phyloP scores from a whole-genome alignment of 2,888 invertebrate genomes.

The Chalcosyrphus nemorum region DNA sequence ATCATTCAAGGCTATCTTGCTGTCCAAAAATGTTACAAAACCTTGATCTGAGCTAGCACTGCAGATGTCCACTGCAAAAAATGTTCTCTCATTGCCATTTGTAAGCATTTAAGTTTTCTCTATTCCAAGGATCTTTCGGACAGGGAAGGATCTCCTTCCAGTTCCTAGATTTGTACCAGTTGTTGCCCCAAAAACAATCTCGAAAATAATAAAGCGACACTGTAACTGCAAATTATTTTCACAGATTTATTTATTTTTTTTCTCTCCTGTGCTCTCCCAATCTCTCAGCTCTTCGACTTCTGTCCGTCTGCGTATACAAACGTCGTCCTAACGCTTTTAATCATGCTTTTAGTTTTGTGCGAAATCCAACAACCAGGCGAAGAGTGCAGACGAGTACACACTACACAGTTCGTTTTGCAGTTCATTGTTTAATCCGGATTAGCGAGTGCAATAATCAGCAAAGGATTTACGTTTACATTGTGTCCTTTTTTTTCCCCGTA shows the following conservation, averaged over 20 bases:
- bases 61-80: too few species aligned
- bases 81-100: not conserved
- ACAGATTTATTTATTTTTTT: not conserved
- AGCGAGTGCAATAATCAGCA: conserved; percentile 71
- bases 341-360: conserved; percentile 51
- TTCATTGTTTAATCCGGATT: conserved; percentile 66
- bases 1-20: too few species aligned
- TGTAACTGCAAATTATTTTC: conserved; percentile 28
- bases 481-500: conserved; percentile 38
- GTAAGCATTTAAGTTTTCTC: conserved; percentile 16
- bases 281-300: conserved; percentile 32
- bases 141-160: not conserved
- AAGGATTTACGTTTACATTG: conserved; percentile 67
- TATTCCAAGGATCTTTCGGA: not conserved
- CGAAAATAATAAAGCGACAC: conserved; percentile 28
- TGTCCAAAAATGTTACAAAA: too few species aligned
- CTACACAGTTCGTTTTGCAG: conserved; percentile 6
- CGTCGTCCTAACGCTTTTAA: conserved; percentile 32
- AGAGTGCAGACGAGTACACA: too few species aligned
- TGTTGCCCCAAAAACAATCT: conserved; percentile 10
- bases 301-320: conserved; percentile 21
- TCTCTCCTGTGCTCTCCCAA: conserved; percentile 16
- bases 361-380: conserved; percentile 1
- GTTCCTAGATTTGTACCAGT: conserved; percentile 6
- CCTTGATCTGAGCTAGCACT: too few species aligned